Evolutionary conservation across 2,113 vertebrate species (phyloP), one percentile per base, ranked within the genome.

Genomic region (Oncorhynchus tshawytscha): DNA sequence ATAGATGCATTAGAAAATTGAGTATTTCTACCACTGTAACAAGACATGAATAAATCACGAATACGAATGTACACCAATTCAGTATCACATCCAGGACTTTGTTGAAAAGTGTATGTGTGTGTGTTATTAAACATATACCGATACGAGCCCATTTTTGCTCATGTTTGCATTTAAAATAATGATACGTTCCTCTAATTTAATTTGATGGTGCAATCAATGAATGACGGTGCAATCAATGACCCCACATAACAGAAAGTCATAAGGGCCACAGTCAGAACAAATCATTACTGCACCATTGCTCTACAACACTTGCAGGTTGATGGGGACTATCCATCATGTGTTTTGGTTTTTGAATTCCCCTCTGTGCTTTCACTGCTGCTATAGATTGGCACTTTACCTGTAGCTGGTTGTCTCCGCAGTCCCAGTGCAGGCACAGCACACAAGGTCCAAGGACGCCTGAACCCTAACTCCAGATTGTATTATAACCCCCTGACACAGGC

Each of bases 1-100:
- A 93, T 92, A 77, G 81, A 92, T 92, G 85, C n/a, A 83, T 90
- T 86, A 83, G 87, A 88, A 91, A 90, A 91, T 83, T 67, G 85
- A 86, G 85, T 85, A 72, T 90, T 90, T 89, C 86, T 86, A 85
- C 78, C 82, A 84, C 88, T 88, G 84, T 89, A 88, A 88, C 78
- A 85, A 70, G 2, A 71, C 68, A 90, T 93, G 80, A 92, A 93
- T 91, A 89, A 91, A 87, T 85, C 83, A 92, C 15, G 9, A 70
- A 82, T 71, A 73, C 79, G 79, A 87, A 81, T 64, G 45, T 86
- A 86, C 83, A 87, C 82, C 78, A 67, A 1, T 65, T 67, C 64
- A 29, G 8, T 48, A 49, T 24, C 45, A 3, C 45, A 7, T 70
- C 20, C n/a, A 12, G 22, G 65, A 27, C 24, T 29, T 15, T 74